Evolutionary conservation across 2,113 vertebrate genomes (phyloP).

Genomic region (Orycteropus afer): DNA sequence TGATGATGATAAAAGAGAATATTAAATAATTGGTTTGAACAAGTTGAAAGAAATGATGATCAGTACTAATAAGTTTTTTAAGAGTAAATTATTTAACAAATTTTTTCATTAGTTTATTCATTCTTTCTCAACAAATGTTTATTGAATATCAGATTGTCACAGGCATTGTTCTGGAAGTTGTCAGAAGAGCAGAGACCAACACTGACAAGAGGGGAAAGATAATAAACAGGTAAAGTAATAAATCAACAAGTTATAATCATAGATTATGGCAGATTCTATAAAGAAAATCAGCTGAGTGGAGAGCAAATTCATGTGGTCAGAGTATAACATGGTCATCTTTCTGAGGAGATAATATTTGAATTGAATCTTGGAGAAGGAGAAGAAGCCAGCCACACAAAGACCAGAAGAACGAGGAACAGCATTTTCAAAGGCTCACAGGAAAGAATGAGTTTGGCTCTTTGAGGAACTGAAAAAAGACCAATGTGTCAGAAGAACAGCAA

Average conservation of each 20-base stretch:
- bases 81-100: background rate
- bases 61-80: background rate
- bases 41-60: background rate
- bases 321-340: background rate
- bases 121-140: conserved; percentile 7
- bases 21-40: background rate
- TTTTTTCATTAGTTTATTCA: background rate
- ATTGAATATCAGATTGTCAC: background rate
- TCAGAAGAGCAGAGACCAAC: background rate
- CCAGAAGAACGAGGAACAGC: background rate
- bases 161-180: background rate
- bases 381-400: background rate
- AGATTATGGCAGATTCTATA: background rate
- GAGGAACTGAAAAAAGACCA: background rate
- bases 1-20: conserved; percentile 24
- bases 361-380: background rate
- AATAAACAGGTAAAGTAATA: background rate
- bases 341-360: background rate
- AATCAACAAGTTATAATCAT: background rate
- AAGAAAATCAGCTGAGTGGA: background rate
- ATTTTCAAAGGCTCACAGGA: background rate
- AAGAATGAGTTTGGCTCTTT: background rate
- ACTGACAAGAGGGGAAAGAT: background rate
- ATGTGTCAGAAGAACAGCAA: background rate
- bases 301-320: background rate